Evolutionary conservation across 2,113 vertebrate species (phyloP).

Genomic region (Paradoxurus hermaphroditus): DNA sequence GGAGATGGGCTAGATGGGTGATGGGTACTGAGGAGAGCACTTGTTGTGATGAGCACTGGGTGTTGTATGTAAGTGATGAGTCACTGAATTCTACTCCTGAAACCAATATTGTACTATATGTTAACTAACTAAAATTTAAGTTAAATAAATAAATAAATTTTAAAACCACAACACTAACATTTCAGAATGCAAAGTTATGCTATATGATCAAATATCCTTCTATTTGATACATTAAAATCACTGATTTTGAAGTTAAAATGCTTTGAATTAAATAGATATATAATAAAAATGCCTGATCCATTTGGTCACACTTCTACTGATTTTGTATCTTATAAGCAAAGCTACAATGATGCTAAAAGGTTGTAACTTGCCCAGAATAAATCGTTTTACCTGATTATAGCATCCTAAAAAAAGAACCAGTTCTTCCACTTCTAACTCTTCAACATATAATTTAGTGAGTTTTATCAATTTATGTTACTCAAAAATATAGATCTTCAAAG

Average conservation of each 20-base stretch:
- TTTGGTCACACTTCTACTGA: neutral
- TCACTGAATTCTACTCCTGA: too few relatives aligned
- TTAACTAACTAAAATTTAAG: too few relatives aligned
- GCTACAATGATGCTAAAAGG: neutral
- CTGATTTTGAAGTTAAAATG: neutral
- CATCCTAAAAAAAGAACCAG: neutral
- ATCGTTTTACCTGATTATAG: neutral
- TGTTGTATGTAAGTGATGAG: too few relatives aligned
- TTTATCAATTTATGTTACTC: neutral
- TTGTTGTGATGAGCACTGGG: too few relatives aligned
- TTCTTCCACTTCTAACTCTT: neutral
- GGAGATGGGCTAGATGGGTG: too few relatives aligned
- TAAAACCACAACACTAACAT: neutral
- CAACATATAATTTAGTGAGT: neutral
- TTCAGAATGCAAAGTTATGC: neutral
- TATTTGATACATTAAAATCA: neutral
- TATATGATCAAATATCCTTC: neutral
- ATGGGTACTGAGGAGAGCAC: too few relatives aligned
- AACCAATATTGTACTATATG: too few relatives aligned
- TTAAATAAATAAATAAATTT: too few relatives aligned
- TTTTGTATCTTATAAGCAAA: neutral
- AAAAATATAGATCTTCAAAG: neutral
- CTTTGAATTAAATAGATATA: neutral
- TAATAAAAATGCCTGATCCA: neutral
- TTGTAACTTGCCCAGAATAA: neutral